Base-by-base conservation (phyloP, 2,888 invertebrate genomes). In the Chelonus formosanus region DNA sequence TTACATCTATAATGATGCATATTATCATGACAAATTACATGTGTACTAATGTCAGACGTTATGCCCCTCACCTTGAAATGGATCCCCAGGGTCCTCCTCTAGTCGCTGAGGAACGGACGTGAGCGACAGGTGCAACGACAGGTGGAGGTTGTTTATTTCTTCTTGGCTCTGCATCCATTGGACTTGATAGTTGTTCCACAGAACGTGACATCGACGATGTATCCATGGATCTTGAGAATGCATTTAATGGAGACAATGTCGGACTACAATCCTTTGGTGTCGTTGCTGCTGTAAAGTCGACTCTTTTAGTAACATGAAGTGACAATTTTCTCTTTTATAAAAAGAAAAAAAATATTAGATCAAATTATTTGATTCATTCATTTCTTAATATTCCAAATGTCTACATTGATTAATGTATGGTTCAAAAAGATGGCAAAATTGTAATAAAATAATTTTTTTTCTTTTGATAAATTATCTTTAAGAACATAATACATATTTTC, bases 61-160 rank as follows among this genome's bases (percentile, higher is more conserved):
- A 36, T 52, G 45, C 5, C 43, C 52, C 65, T 73, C 71, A 83
- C 83, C 82, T 88, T 0, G 94, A 95, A 83, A 96, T 96, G 77
- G 94, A 94, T 61, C 95, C 95, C 95, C 95, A 96, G 1, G 93
- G 92, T 31, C 92, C 91, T 10, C 94, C 94, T 1, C 93, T 88
- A 43, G 79, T 80, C 7, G 83, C 82, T 40, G 83, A 84, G 4
- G 83, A 83, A n/a, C 83, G 78, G 47, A 83, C 80, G 65, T 83
- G 83, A 7, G 80, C 83, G 58, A 79, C 70, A 69, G 83, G 83
- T 66, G 79, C 78, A 32, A 76, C 74, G 66, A 79, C 78, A 67
- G 81, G 78, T 69, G 73, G 73, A 61, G 85, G 85, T 59, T 80
- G 81, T 66, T 82, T 81, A 74, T 73, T 81, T 57, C 80, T 76